Conservation (phyloP, 2,113 vertebrate species). For the Xyrauchen texanus region DNA sequence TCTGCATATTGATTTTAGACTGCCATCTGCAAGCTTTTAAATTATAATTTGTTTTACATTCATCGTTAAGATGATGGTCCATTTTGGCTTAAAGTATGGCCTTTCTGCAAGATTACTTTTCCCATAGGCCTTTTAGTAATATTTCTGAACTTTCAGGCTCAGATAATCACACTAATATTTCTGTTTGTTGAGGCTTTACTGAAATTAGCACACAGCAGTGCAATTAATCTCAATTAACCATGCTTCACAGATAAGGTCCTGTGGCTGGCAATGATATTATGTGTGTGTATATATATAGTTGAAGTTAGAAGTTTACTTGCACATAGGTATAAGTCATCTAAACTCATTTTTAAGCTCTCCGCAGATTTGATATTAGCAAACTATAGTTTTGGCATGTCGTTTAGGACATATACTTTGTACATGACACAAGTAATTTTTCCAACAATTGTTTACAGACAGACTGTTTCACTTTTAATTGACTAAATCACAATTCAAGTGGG, state of each 20-base stretch:
- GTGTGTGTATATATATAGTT: not conserved
- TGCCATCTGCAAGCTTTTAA: not conserved
- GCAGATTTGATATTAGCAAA: too few relatives aligned
- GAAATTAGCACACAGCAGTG: slow-evolving; percentile 3
- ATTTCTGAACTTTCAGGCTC: not conserved
- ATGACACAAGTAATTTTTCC: too few relatives aligned
- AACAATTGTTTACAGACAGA: too few relatives aligned
- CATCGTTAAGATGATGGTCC: not conserved
- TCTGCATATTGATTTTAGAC: slow-evolving; percentile 11
- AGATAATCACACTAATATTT: not conserved
- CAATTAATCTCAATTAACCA: not conserved
- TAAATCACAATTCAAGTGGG: too few relatives aligned
- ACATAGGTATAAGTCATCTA: too few relatives aligned
- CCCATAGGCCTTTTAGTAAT: not conserved
- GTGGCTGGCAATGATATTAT: not conserved
- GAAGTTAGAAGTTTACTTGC: too few relatives aligned
- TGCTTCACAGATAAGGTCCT: not conserved
- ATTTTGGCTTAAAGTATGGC: slow-evolving; percentile 1
- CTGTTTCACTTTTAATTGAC: too few relatives aligned
- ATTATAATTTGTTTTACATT: not conserved
- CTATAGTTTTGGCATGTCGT: too few relatives aligned
- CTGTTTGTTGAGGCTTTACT: not conserved
- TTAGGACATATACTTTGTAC: too few relatives aligned
- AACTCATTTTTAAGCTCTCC: too few relatives aligned
- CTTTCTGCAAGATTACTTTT: not conserved